Conservation (phyloP, 2,113 vertebrate species). For the Silurus asotus region DNA sequence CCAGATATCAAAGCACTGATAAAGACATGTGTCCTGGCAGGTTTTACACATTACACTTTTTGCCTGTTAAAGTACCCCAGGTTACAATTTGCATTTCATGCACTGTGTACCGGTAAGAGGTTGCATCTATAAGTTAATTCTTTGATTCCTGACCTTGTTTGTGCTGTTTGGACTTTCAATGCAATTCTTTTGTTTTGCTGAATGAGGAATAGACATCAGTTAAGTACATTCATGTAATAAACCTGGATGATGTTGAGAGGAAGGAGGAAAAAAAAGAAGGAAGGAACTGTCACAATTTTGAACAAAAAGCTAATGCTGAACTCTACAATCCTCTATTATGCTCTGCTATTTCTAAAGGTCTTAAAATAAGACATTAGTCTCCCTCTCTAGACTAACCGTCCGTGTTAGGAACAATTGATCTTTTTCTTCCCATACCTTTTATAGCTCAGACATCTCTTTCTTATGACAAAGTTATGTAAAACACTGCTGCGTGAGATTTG, state of each 20-base stretch:
- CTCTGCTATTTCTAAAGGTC: slow-evolving; percentile 27
- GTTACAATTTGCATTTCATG: slow-evolving; percentile 61
- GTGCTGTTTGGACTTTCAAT: slow-evolving; percentile 61
- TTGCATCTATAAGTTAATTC: slow-evolving; percentile 42
- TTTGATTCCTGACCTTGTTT: slow-evolving; percentile 60
- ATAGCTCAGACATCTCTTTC: slow-evolving; percentile 28
- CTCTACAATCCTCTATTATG: slow-evolving; percentile 6
- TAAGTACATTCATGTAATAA: background rate
- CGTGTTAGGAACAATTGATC: slow-evolving; percentile 24
- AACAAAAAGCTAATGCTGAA: slow-evolving; percentile 8
- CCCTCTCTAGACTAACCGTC: slow-evolving; percentile 39
- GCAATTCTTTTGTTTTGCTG: slow-evolving; percentile 46
- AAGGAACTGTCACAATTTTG: slow-evolving; percentile 25
- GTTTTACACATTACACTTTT: slow-evolving; percentile 46
- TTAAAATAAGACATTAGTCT: slow-evolving; percentile 36
- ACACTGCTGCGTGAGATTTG: slow-evolving; percentile 16
- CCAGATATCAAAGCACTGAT: slow-evolving; percentile 51
- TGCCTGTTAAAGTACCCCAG: slow-evolving; percentile 45
- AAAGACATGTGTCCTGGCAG: slow-evolving; percentile 54
- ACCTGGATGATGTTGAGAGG: background rate
- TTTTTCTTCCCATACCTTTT: slow-evolving; percentile 31
- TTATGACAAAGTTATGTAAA: slow-evolving; percentile 37
- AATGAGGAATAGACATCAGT: background rate
- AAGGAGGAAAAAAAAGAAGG: background rate
- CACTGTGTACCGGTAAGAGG: slow-evolving; percentile 48